Percentiles rank a stretch among this genome's conserved stretches.
Conservation (phyloP, 2,888 invertebrate genomes). For the Polyommatus iphigenia region DNA sequence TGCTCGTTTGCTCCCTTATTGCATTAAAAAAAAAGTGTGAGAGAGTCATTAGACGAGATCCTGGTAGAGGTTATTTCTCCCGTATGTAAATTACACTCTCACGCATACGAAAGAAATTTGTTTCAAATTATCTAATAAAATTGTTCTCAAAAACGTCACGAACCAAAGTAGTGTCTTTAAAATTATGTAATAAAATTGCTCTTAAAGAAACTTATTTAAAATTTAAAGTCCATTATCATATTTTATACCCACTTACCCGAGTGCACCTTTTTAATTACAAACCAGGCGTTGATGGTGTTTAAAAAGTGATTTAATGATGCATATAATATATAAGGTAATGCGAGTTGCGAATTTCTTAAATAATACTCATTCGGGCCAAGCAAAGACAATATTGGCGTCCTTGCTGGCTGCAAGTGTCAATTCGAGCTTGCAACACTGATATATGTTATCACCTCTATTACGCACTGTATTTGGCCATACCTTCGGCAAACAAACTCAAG, state of each 20-base stretch:
- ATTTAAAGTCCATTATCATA: too few species aligned
- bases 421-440: conserved; percentile 57
- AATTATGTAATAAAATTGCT: not conserved
- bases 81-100: conserved; percentile 1
- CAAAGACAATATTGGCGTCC: conserved; percentile 25
- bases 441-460: conserved; percentile 66
- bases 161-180: not conserved
- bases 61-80: conserved; percentile 6
- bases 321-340: not conserved
- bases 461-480: conserved; percentile 54
- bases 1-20: too few species aligned
- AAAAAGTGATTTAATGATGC: not conserved
- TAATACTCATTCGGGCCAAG: not conserved
- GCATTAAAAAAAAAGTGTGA: too few species aligned
- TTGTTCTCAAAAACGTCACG: not conserved
- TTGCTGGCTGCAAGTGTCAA: conserved; percentile 43
- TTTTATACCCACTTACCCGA: not conserved
- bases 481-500: conserved; percentile 58
- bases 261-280: not conserved
- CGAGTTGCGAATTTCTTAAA: not conserved
- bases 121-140: not conserved
- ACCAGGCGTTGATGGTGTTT: not conserved
- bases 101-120: not conserved
- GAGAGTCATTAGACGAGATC: not conserved
- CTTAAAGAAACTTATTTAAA: not conserved